These are phyloP conservation scores for Lytechinus variegatus DNA, from an alignment of 35 echinoderm and acorn worm species.

Conservation along the genomic window DNA sequence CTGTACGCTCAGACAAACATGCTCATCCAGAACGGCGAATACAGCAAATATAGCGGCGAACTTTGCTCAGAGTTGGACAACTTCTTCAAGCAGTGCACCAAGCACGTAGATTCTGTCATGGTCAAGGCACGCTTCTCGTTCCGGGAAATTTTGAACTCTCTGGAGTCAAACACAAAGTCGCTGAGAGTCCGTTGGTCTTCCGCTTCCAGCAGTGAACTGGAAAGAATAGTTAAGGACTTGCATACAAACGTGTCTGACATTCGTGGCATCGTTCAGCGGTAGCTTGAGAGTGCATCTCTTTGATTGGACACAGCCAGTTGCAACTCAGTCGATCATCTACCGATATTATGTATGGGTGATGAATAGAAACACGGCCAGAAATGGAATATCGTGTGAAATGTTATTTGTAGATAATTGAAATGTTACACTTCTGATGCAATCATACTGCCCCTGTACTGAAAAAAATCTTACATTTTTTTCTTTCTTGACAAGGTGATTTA, in stretches of 20 bases:
- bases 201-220: conserved; percentile 58
- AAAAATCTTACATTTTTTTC: background rate
- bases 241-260: conserved; percentile 56
- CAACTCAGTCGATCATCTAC: background rate
- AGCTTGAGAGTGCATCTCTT: background rate
- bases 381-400: background rate
- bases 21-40: conserved; percentile 74
- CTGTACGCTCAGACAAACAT: conserved; percentile 64
- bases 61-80: conserved; percentile 73
- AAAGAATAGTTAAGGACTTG: conserved; percentile 60
- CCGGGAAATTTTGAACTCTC: conserved; percentile 66
- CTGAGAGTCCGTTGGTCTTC: conserved; percentile 67
- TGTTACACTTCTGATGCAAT: background rate
- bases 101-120: conserved; percentile 75
- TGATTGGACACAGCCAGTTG: background rate
- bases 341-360: background rate
- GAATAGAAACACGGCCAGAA: background rate
- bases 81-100: conserved; percentile 76
- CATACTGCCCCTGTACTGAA: background rate
- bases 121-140: conserved; percentile 75
- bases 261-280: conserved; percentile 59
- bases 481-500: background rate
- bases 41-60: conserved; percentile 65
- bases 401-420: background rate
- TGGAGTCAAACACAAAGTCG: conserved; percentile 57